Evolutionary conservation across 2,113 vertebrate species (phyloP).

Genomic region (Cryptoleucopteryx plumbea): DNA sequence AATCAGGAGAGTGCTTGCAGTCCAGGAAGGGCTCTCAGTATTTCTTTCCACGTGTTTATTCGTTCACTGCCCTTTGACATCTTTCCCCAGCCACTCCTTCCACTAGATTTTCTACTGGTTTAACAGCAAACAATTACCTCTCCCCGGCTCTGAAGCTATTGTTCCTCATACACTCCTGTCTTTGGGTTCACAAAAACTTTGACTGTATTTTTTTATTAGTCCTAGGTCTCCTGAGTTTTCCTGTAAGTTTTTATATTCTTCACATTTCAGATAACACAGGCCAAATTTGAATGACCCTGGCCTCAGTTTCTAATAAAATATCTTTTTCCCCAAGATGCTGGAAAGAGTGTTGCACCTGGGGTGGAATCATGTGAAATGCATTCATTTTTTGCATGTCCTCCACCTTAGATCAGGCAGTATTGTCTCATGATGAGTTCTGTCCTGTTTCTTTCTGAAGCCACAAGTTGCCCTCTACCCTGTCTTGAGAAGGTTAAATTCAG

Average conservation of each 20-base stretch:
- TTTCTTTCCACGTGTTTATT: constrained; percentile 19
- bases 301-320: not conserved
- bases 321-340: not conserved
- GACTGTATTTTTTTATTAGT: not conserved
- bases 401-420: not conserved
- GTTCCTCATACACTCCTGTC: not conserved
- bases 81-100: not conserved
- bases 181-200: not conserved
- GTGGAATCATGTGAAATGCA: not conserved
- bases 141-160: not conserved
- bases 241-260: not conserved
- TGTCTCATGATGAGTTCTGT: not conserved
- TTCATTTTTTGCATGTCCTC: not conserved
- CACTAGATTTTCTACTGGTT: not conserved
- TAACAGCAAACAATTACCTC: not conserved
- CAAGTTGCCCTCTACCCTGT: not conserved
- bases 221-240: constrained; percentile 7
- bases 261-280: not conserved
- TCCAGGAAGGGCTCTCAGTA: not conserved
- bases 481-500: not conserved
- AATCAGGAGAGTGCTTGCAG: not conserved
- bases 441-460: not conserved
- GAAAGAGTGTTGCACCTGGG: not conserved
- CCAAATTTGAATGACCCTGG: not conserved
- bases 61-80: constrained; percentile 28